Evolutionary conservation across 2,797 vertebrate species (phyloP), one percentile per base, ranked within the genome.

Genomic region (Hydrolagus colliei): DNA sequence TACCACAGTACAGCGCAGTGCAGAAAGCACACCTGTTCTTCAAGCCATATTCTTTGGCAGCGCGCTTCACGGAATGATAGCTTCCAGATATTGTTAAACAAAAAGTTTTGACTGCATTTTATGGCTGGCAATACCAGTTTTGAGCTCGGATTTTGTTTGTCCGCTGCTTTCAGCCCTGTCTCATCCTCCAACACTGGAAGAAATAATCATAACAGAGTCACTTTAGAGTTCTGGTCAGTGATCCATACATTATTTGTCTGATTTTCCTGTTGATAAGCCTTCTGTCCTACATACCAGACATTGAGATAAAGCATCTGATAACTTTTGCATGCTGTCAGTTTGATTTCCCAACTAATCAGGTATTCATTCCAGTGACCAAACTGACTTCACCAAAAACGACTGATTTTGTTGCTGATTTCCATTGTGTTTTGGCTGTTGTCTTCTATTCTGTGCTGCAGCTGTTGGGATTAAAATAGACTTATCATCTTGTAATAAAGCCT

Each of bases 261-360:
- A 82, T 82, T 68, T 82, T 63, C n/a, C 79, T 84, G 79, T 71
- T 84, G 79, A 84, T 84, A 84, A 84, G 79, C 35, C 68, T 84
- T 84, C 65, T 84, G 32, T 20, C 65, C 71, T 84, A 71, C 79
- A 84, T 84, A 84, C 79, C 79, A 84, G 79, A 84, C 79, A 84
- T 84, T 63, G 35, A 84, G 79, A 84, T 84, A 52, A 84, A 84
- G 32, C 79, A 84, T 84, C 65, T 84, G 79, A 84, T 84, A 84
- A 32, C 65, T 71, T 41, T 84, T 41, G 68, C 52, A 65, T 84
- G 79, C 63, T 71, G 65, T 84, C 16, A 68, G 27, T 84, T 84
- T 84, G 79, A 84, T 84, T 84, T 84, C 71, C 32, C 32, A 71
- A 52, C 79, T 67, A 84, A 84, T 41, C 79, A 84, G 79, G 32